phyloP scores from a whole-genome alignment of 2,113 vertebrate species.

The Misgurnus mizolepis region DNA sequence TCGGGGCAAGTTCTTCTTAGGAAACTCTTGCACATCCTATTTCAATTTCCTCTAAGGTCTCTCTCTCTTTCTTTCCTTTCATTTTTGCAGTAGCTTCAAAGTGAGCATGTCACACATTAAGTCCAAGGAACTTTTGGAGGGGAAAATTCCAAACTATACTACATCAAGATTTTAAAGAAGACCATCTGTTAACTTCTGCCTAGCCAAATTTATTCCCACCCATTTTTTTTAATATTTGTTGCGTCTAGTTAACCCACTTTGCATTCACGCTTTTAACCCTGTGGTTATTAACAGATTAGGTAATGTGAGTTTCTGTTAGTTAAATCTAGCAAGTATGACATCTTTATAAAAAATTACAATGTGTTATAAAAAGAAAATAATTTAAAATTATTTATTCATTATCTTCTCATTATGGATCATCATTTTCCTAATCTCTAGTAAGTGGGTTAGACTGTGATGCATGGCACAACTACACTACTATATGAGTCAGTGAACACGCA shows the following conservation, averaged over 20 bases:
- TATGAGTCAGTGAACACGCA: background rate
- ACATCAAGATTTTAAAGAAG: slow-evolving; percentile 54
- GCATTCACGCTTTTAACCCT: slow-evolving; percentile 2
- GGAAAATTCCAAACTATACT: slow-evolving; percentile 58
- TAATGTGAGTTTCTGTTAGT: background rate
- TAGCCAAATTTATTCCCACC: slow-evolving; percentile 50
- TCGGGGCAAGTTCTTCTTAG: slow-evolving; percentile 75
- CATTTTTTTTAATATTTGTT: slow-evolving; percentile 33
- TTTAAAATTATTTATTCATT: too few relatives aligned
- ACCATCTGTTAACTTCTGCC: slow-evolving; percentile 54
- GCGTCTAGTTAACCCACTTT: slow-evolving; percentile 52
- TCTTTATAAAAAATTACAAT: background rate
- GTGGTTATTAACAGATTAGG: slow-evolving; percentile 17
- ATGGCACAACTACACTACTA: slow-evolving; percentile 7
- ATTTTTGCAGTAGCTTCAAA: slow-evolving; percentile 49
- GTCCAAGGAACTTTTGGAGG: slow-evolving; percentile 53
- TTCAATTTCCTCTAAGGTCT: slow-evolving; percentile 76
- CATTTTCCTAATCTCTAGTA: background rate
- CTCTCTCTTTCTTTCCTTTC: slow-evolving; percentile 21
- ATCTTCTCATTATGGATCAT: too few relatives aligned
- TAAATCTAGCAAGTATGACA: background rate
- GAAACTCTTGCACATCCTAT: slow-evolving; percentile 81
- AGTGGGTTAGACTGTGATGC: slow-evolving; percentile 14
- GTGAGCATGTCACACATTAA: slow-evolving; percentile 45
- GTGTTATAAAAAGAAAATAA: background rate